Conservation (phyloP, 2,113 vertebrate species). For the Thermophis baileyi region DNA sequence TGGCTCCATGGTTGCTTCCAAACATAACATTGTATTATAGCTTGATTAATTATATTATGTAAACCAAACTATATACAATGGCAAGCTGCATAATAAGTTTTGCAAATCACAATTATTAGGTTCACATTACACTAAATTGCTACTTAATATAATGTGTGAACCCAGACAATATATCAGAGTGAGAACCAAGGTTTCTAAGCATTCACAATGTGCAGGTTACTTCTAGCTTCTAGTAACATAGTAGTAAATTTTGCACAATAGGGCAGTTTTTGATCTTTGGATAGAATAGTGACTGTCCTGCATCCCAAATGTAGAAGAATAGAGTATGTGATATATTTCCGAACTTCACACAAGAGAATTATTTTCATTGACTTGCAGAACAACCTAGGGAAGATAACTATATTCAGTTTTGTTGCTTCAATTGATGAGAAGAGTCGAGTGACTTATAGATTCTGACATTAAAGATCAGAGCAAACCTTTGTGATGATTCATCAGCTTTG, state of each 20-base stretch:
- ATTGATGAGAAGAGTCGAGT: slow-evolving; percentile 10
- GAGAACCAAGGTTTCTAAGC: background rate
- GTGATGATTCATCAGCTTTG: slow-evolving; percentile 42
- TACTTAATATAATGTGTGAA: background rate
- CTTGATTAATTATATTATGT: background rate
- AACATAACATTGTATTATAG: background rate
- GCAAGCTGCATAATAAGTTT: background rate
- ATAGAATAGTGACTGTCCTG: background rate
- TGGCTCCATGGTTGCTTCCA: background rate
- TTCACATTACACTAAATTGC: background rate
- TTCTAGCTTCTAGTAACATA: background rate
- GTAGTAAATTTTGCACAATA: background rate
- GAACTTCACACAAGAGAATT: background rate
- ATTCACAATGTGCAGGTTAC: background rate
- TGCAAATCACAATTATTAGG: background rate
- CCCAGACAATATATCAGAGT: background rate
- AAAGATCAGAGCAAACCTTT: slow-evolving; percentile 49
- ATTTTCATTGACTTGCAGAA: background rate
- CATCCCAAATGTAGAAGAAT: background rate
- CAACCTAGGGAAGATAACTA: slow-evolving; percentile 3
- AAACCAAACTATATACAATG: background rate
- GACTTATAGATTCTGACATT: slow-evolving; percentile 12
- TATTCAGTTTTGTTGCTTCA: background rate
- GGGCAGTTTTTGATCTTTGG: background rate
- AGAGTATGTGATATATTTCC: background rate